Base-by-base conservation (phyloP, 2,888 invertebrate species). In the Candidula unifasciata region DNA sequence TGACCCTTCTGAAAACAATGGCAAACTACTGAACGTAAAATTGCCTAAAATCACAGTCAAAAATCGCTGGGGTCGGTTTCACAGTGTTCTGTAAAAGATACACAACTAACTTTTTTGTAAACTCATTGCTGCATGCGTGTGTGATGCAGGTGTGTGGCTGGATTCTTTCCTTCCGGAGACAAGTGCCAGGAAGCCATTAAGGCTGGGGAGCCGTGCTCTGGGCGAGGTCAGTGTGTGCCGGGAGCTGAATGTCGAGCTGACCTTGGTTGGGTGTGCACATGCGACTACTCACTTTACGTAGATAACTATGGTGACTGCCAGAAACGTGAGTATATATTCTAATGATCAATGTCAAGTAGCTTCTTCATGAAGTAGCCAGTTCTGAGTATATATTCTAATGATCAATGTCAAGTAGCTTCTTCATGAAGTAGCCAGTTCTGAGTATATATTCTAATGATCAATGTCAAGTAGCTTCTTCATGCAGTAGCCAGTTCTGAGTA, bases 141-240 rank as follows among this genome's bases (percentile, higher is more conserved):
- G 16, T 79, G 30, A 10, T 33, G 1, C 71, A 81, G 80, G 33
- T 81, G 80, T 81, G 69, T 27, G 37, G 27, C 30, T 71, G 80
- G 80, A 0, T 71, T 71, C 27, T 81, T 71, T 52, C 54, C 21
- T n/a, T 30, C 35, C 33, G 66, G 37, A 54, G 30, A 54, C 30
- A 44, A 18, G 21, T 81, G 80, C 30, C 69, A 57, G 30, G 54
- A 69, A 18, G 57, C 10, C 44, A 10, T 81, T 10, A 83, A 71
- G 8, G 83, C 83, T 5, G 83, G 86, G 0, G 60, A 83, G 73
- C 66, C 83, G 1, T 86, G 86, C 64, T 83, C 69, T 21, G 86
- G 86, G 2, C 77, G n/a, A 8, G 86, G 83, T 13, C 86, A 86
- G 68, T 86, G 86, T 52, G 64, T 80, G 33, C 44, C 13, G 33